Evolutionary conservation across 2,888 invertebrate genomes (phyloP), one percentile per base, ranked within the genome.

Genomic region (Tetragonisca angustula): DNA sequence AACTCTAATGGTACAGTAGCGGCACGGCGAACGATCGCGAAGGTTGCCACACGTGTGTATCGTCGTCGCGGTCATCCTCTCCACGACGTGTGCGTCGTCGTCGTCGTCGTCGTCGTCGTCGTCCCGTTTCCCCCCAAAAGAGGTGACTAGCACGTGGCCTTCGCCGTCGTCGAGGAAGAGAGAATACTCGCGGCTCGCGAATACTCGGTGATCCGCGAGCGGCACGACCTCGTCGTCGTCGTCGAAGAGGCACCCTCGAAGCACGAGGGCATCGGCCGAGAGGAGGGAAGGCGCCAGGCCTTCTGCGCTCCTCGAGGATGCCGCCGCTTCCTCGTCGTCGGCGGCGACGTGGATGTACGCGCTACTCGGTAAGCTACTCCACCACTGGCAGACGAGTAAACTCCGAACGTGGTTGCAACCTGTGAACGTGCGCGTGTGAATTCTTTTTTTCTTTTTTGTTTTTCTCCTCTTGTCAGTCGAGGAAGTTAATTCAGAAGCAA

Each of bases 271-370:
- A 80, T 88, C 83, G 79, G 68, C 78, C 77, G 81, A 56, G 82
- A 80, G 85, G 78, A 85, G 87, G 77, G 90, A 90, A 90, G 91
- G 91, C 87, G 87, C 87, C 76, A 88, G 88, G 89, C 92, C 91
- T 91, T 87, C 88, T 81, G 79, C 64, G 71, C 76, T 83, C 82
- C 73, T 89, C 87, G 91, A 93, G 89, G 90, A 93, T 93, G 93
- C 88, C 90, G 89, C 90, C 89, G 83, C 74, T 80, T 87, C 88
- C 83, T 87, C 88, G 81, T 83, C 87, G 85, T 89, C 91, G 91
- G 71, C 90, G 88, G 81, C 90, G 89, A 90, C 90, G 89, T 91
- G 93, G 92, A 93, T 93, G 92, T 92, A 92, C 91, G 90, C 92
- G 91, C 91, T 92, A 89, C 91, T 92, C 88, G 93, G 93, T 93